Evolutionary conservation across 1,140 invertebrate genomes (phyloP).

Genomic region (Cotesia chilonis): DNA sequence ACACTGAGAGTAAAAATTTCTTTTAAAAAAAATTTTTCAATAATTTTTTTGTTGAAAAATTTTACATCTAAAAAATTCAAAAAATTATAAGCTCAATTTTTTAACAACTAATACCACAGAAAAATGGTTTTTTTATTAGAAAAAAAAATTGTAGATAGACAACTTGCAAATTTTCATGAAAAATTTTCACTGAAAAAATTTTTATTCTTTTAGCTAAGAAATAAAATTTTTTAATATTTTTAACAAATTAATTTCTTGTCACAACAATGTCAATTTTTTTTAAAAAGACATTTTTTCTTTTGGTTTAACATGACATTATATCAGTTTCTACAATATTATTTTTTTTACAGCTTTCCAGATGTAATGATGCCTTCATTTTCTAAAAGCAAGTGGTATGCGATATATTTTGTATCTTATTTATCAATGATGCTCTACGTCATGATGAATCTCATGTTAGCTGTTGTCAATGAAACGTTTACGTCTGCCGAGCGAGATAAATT

Average conservation of each 20-base stretch:
- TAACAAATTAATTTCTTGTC: too few species aligned
- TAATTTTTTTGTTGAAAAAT: too few species aligned
- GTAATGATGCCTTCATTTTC: slow-evolving; percentile 94
- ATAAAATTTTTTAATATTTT: too few species aligned
- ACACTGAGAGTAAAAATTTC: not conserved
- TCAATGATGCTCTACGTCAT: slow-evolving; percentile 86
- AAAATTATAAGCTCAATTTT: too few species aligned
- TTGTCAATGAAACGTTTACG: slow-evolving; percentile 91
- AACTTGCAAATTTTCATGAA: not conserved
- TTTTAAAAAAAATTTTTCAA: not conserved
- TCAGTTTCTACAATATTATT: not conserved
- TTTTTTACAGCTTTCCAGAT: slow-evolving; percentile 81
- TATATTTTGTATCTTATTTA: slow-evolving; percentile 89
- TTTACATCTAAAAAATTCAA: too few species aligned
- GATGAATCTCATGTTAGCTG: slow-evolving; percentile 93
- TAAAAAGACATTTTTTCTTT: not conserved
- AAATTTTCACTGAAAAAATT: too few species aligned
- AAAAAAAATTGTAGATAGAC: too few species aligned
- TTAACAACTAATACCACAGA: too few species aligned
- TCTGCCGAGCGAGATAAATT: slow-evolving; percentile 89
- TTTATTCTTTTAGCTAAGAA: too few species aligned
- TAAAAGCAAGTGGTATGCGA: slow-evolving; percentile 79
- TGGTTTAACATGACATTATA: not conserved
- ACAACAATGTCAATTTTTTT: not conserved
- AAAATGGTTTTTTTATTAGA: too few species aligned